Percentiles rank a stretch among this genome's conserved stretches.
Evolutionary conservation across 2,888 invertebrate genomes (phyloP).

Genomic region (Ligdia adustata): DNA sequence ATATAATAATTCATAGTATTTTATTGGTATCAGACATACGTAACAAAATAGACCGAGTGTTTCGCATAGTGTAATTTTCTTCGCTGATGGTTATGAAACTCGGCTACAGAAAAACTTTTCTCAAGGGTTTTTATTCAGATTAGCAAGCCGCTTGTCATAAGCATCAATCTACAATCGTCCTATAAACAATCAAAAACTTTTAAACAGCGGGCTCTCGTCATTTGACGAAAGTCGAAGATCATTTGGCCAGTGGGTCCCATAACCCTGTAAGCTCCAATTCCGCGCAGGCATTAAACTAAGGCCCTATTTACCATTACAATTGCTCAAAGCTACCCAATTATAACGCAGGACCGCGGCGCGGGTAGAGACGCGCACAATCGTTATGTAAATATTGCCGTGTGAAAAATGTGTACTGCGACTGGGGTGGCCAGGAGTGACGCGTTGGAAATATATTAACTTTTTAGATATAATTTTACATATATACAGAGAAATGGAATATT

Average conservation of each 20-base stretch:
- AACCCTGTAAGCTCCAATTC: constrained; percentile 32
- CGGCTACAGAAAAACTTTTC: too few relatives aligned
- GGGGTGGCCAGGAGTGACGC: constrained; percentile 11
- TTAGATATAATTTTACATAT: too few relatives aligned
- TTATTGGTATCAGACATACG: too few relatives aligned
- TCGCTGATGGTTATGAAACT: too few relatives aligned
- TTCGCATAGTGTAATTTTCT: too few relatives aligned
- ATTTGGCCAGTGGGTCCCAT: constrained; percentile 11
- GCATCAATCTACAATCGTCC: too few relatives aligned
- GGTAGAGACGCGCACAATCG: constrained; percentile 28
- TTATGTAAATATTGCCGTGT: constrained; percentile 34
- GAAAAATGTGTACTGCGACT: constrained; percentile 36
- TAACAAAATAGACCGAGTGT: too few relatives aligned
- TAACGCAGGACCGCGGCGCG: constrained; percentile 20
- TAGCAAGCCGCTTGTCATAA: too few relatives aligned
- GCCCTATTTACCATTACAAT: constrained; percentile 38
- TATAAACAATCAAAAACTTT: background rate
- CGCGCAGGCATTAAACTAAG: constrained; percentile 32
- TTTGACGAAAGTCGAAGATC: constrained; percentile 12
- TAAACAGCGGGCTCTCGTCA: background rate
- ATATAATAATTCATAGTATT: too few relatives aligned
- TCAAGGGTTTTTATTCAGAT: too few relatives aligned
- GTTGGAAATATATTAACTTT: too few relatives aligned
- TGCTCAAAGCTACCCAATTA: constrained; percentile 37
- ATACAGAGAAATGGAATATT: too few relatives aligned